Evolutionary conservation across 2,888 invertebrate genomes (phyloP).

Genomic region (Amorpha juglandis): DNA sequence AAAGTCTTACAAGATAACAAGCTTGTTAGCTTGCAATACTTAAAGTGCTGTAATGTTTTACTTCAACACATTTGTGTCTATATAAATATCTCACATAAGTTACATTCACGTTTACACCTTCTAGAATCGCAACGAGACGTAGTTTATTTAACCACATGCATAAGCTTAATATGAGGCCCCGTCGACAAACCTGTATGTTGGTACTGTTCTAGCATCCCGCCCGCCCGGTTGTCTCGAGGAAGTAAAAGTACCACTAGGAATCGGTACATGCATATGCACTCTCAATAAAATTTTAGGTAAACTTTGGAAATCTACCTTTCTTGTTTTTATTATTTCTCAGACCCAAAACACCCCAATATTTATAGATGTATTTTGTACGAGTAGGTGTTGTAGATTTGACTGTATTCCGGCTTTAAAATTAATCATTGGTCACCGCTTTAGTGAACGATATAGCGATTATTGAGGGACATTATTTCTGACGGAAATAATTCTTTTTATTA

Average conservation of each 20-base stretch:
- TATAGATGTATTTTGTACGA: no score
- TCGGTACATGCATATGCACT: conserved; percentile 27
- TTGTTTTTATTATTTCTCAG: neutral
- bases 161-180: neutral
- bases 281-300: neutral
- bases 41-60: neutral
- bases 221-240: conserved; percentile 43
- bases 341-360: neutral
- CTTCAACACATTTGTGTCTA: neutral
- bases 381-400: no score
- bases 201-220: conserved; percentile 51
- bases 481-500: no score
- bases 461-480: no score
- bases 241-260: conserved; percentile 51
- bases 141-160: neutral
- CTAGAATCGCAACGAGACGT: neutral
- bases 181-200: conserved; percentile 56
- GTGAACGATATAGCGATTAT: no score
- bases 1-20: no score
- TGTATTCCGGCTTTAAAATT: no score
- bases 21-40: no score
- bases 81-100: neutral
- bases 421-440: no score
- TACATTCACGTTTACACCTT: neutral
- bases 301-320: neutral